These are phyloP conservation scores for Melikaiella ostensackeni DNA, from an alignment of 2,888 invertebrate genomes.

Conservation along the genomic window DNA sequence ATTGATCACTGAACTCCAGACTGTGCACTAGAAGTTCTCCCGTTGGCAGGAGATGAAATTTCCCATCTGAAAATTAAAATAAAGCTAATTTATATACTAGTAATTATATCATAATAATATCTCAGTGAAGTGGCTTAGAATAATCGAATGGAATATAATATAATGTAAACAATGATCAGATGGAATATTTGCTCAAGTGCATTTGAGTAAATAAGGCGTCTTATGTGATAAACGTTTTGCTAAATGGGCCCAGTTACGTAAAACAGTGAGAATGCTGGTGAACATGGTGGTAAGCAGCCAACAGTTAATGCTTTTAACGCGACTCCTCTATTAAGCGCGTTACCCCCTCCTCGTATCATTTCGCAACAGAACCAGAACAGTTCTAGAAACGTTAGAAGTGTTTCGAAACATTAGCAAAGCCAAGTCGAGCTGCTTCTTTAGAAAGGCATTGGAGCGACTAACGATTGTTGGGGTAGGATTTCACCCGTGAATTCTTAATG, in stretches of 20 bases:
- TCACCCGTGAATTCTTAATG: background rate
- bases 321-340: background rate
- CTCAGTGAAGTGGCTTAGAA: no score
- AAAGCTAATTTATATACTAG: background rate
- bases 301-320: constrained; percentile 10
- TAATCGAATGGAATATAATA: no score
- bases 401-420: constrained; percentile 4
- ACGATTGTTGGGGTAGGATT: background rate
- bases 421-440: background rate
- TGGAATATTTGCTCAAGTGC: background rate
- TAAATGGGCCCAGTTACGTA: background rate
- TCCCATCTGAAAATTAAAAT: constrained; percentile 81
- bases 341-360: constrained; percentile 34
- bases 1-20: constrained; percentile 86
- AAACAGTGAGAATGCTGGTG: background rate
- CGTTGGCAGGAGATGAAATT: constrained; percentile 86
- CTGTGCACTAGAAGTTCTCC: constrained; percentile 87
- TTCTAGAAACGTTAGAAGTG: background rate
- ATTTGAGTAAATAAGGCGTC: background rate
- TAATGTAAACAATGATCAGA: no score
- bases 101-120: background rate
- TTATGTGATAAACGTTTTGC: background rate
- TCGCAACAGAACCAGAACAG: constrained; percentile 33
- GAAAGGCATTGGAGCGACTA: background rate
- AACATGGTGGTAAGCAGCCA: constrained; percentile 15